Evolutionary conservation across 2,888 invertebrate species (phyloP), one percentile per base, ranked within the genome.

Genomic region (Siphlonurus alternatus): DNA sequence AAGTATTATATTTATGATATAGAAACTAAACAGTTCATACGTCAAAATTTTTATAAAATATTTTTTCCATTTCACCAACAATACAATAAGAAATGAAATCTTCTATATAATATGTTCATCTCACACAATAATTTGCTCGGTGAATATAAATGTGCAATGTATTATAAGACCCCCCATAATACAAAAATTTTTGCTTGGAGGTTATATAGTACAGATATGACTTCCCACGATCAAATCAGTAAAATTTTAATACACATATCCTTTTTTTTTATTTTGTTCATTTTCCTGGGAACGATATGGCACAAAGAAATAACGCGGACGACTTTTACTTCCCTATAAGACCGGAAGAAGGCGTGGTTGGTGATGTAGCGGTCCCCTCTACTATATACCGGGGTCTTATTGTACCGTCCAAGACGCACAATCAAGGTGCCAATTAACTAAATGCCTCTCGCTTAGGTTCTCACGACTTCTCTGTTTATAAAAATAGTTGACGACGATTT

Each of bases 331-430:
- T 38, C 56, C 38, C 38, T 38, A 38, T 38, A 38, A 10, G 38
- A 38, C 38, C 56, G 56, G 56, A 56, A 56, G 56, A 20, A 56
- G 56, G 56, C 56, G 56, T 56, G 56, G 7, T n/a, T n/a, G n/a
- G n/a, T n/a, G n/a, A n/a, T 20, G n/a, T 22, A 5, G 7, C 5
- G 15, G 38, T 38, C 38, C 38, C 38, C 38, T 15, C 38, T 38
- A 10, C 38, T n/a, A n/a, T n/a, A n/a, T n/a, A n/a, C n/a, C n/a
- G n/a, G n/a, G 38, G 7, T 38, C 38, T 15, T 15, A 5, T 5
- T 38, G 38, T 15, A 38, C 38, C 15, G 38, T 38, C 38, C 38
- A 15, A 10, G 7, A 38, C 38, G 5, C 38, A 38, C 38, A 38
- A 38, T 38, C 38, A 38, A 56, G 56, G 56, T 56, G 56, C 19